phyloP scores from a whole-genome alignment of 2,113 vertebrate genomes.

The Malurus alboscapulatus region DNA sequence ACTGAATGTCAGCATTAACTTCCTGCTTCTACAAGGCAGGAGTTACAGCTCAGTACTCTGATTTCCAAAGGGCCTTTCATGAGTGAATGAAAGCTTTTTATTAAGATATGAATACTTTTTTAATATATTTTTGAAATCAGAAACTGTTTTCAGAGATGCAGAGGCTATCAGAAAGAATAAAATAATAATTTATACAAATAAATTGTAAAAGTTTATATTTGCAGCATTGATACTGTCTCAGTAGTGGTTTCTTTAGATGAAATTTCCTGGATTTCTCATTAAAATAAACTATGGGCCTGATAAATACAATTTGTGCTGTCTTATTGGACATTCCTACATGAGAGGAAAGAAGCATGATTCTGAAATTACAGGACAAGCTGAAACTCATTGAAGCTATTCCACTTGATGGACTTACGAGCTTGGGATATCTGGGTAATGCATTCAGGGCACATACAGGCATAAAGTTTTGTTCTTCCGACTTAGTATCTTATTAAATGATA shows the following conservation, averaged over 20 bases:
- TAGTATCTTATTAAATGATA: neutral
- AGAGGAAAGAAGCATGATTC: neutral
- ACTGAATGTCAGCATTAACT: neutral
- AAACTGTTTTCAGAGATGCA: neutral
- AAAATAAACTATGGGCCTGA: neutral
- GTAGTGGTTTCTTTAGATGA: neutral
- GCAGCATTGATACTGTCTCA: neutral
- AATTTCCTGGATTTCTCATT: neutral
- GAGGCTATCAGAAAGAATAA: neutral
- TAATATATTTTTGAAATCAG: neutral
- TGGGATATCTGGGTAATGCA: neutral
- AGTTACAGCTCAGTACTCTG: neutral
- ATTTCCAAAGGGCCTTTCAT: neutral
- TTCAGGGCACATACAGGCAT: neutral
- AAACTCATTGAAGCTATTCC: neutral
- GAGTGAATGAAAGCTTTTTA: neutral
- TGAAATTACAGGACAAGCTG: neutral
- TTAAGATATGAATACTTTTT: neutral
- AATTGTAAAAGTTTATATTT: neutral
- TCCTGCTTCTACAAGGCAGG: neutral
- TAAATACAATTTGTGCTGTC: neutral
- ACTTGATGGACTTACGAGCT: neutral
- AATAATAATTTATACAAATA: neutral
- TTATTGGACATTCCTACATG: neutral
- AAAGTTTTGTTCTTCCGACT: neutral